Evolutionary conservation across 2,888 invertebrate genomes (phyloP).

Genomic region (Sepiola atlantica): DNA sequence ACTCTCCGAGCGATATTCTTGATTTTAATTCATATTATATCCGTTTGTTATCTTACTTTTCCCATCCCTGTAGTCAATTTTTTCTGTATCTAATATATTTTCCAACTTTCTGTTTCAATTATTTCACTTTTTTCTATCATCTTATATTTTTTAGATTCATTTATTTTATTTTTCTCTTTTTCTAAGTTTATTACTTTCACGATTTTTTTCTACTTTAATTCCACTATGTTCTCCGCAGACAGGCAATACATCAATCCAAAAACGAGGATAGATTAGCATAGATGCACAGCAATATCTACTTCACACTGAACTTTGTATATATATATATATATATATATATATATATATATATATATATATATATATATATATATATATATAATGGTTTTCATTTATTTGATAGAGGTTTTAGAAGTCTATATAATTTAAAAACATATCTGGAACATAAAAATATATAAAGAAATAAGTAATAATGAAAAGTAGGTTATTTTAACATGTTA

Average conservation of each 20-base stretch:
- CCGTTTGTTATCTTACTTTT: too few species aligned
- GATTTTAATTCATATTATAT: too few species aligned
- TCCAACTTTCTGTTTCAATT: not conserved
- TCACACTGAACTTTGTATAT: too few species aligned
- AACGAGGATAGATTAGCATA: not conserved
- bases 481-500: too few species aligned
- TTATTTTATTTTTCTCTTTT: not conserved
- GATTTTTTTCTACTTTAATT: not conserved
- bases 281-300: not conserved
- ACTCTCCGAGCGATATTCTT: too few species aligned
- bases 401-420: too few species aligned
- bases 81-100: not conserved
- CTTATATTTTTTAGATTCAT: not conserved
- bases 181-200: not conserved
- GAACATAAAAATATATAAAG: too few species aligned
- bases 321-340: not conserved
- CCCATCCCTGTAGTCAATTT: too few species aligned
- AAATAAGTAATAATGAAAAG: too few species aligned
- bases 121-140: not conserved
- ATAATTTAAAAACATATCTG: too few species aligned
- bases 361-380: too few species aligned
- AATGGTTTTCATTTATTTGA: too few species aligned
- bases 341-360: not conserved
- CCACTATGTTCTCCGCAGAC: not conserved
- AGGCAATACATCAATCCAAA: not conserved